Percentiles rank a stretch among this genome's conserved stretches.
These are phyloP conservation scores for Sceloporus tristichus DNA, from an alignment of 2,113 vertebrate species.

Conservation along the genomic window DNA sequence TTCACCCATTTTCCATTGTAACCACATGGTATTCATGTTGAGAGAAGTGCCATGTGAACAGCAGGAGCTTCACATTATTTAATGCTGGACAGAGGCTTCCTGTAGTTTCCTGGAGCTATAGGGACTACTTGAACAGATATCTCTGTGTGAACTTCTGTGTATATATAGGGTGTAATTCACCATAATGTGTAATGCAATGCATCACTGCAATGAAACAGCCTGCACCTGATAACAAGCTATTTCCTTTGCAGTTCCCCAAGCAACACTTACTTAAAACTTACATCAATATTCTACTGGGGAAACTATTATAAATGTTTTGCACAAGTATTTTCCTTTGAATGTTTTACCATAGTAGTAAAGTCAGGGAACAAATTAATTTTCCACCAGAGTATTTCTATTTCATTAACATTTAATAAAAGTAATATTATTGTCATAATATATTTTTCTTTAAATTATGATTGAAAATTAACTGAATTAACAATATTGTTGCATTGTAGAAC, in stretches of 20 bases:
- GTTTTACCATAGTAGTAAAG: not conserved
- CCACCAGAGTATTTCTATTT: not conserved
- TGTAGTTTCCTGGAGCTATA: constrained; percentile 35
- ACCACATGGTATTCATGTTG: constrained; percentile 66
- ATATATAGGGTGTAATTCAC: not conserved
- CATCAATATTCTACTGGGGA: not conserved
- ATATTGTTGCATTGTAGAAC: not conserved
- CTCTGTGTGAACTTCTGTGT: constrained; percentile 20
- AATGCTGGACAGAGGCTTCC: constrained; percentile 53
- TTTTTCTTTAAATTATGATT: constrained; percentile 3
- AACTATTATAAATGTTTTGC: not conserved
- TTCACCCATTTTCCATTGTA: constrained; percentile 67
- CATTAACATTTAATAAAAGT: constrained; percentile 2
- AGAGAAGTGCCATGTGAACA: constrained; percentile 60
- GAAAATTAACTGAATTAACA: constrained; percentile 3
- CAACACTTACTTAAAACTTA: not conserved
- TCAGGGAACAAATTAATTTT: not conserved
- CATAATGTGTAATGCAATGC: constrained; percentile 22
- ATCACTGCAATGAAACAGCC: not conserved
- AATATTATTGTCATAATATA: not conserved
- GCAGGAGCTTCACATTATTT: constrained; percentile 49
- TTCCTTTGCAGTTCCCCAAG: constrained; percentile 33
- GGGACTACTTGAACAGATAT: constrained; percentile 17
- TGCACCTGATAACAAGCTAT: constrained; percentile 1
- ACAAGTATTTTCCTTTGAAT: not conserved